These are phyloP conservation scores for Thera britannica DNA, from an alignment of 2,888 invertebrate species.

Conservation along the genomic window DNA sequence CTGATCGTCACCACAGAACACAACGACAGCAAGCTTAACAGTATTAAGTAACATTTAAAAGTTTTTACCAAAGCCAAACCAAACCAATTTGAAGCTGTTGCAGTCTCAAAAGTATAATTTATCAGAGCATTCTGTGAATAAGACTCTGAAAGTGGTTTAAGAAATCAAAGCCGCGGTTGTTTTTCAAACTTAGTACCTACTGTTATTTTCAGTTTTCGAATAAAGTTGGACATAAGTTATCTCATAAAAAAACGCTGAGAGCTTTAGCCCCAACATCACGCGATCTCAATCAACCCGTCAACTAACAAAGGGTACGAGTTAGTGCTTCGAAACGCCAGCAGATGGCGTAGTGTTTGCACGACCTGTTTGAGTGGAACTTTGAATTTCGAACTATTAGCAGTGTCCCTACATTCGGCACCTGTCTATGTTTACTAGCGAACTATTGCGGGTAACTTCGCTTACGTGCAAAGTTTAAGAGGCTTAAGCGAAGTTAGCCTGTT, in stretches of 20 bases:
- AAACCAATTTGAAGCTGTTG: no score
- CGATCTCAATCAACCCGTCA: constrained; percentile 48
- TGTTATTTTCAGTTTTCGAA: no score
- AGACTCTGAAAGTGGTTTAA: no score
- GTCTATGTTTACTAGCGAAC: constrained; percentile 64
- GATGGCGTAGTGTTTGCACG: constrained; percentile 82
- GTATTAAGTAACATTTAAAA: no score
- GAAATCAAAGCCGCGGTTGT: no score
- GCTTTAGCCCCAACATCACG: constrained; percentile 13
- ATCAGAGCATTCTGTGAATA: no score
- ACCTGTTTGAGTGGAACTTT: constrained; percentile 77
- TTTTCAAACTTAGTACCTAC: no score
- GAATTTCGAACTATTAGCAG: constrained; percentile 80
- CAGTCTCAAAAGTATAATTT: no score
- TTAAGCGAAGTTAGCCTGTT: constrained; percentile 29
- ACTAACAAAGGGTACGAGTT: constrained; percentile 48
- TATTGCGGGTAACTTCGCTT: constrained; percentile 44
- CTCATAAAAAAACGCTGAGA: constrained; percentile 6
- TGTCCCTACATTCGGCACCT: constrained; percentile 66
- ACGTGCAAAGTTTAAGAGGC: constrained; percentile 30
- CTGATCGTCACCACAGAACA: no score
- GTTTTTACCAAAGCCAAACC: no score
- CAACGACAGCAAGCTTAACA: no score
- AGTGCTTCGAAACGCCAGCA: constrained; percentile 70
- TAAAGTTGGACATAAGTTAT: not conserved